phyloP scores from a whole-genome alignment of 2,113 vertebrate species.

The Pitta sordida region DNA sequence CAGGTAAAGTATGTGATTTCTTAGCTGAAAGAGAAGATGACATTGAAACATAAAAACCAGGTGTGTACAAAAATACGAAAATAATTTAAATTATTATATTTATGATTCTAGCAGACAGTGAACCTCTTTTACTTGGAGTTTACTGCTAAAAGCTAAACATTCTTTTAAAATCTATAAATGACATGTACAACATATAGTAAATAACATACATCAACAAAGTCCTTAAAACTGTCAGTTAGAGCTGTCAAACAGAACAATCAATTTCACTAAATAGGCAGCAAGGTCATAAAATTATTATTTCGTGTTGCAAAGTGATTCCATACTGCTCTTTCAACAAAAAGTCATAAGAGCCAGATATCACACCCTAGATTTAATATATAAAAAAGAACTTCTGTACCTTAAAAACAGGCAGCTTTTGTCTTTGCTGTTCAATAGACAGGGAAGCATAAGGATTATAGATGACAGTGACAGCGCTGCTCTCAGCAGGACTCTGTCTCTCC shows the following conservation, averaged over 20 bases:
- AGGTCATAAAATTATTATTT: neutral
- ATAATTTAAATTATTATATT: neutral
- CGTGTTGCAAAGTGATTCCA: neutral
- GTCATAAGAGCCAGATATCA: neutral
- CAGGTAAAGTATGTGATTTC: conserved; percentile 96
- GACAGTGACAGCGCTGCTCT: conserved; percentile 81
- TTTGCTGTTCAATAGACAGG: conserved; percentile 94
- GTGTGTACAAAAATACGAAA: neutral
- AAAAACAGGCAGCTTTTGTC: conserved; percentile 95
- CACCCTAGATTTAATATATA: neutral
- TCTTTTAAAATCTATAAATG: neutral
- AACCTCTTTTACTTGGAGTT: neutral
- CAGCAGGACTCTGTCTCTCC: conserved; percentile 87
- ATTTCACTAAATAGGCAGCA: neutral
- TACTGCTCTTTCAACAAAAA: neutral
- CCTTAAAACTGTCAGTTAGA: neutral
- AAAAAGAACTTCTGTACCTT: conserved; percentile 76
- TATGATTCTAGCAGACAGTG: neutral
- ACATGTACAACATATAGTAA: neutral
- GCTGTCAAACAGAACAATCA: neutral
- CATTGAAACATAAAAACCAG: neutral
- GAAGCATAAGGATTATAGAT: conserved; percentile 91
- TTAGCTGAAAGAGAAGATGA: conserved; percentile 80
- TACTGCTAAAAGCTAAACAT: neutral
- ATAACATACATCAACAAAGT: neutral